Evolutionary conservation across 2,113 vertebrate genomes (phyloP).

Genomic region (Andinoacara biseriatus): DNA sequence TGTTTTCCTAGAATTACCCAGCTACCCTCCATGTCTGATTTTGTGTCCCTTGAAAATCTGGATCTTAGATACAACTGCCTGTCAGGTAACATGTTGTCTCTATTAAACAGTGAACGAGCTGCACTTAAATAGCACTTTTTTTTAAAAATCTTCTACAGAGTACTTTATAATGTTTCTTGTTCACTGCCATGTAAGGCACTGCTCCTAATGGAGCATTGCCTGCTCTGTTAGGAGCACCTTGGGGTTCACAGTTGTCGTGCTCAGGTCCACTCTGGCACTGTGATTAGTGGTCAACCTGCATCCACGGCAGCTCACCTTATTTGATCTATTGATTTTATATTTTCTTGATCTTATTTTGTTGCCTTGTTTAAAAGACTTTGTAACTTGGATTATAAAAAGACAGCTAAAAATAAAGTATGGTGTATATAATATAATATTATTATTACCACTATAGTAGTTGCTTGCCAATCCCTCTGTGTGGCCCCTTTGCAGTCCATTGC

Average conservation of each 20-base stretch:
- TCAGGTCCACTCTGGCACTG: not conserved
- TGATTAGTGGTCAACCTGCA: not conserved
- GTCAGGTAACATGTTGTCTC: conserved; percentile 83
- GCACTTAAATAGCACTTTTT: not conserved
- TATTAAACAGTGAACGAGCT: not conserved
- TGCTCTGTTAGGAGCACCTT: not conserved
- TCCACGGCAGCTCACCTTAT: not conserved
- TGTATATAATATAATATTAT: not conserved
- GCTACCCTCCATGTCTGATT: conserved; percentile 83
- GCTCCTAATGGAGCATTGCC: not conserved
- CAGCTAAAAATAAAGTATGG: not conserved
- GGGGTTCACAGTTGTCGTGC: not conserved
- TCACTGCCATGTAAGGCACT: not conserved
- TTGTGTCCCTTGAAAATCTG: conserved; percentile 85
- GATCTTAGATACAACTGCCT: conserved; percentile 90
- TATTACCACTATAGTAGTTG: not conserved
- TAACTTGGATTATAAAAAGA: not conserved
- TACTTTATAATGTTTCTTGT: not conserved
- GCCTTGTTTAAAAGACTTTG: not conserved
- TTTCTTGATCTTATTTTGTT: not conserved
- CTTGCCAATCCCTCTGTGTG: not conserved
- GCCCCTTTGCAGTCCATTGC: not conserved
- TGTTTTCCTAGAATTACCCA: conserved; percentile 84
- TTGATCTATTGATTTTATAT: not conserved
- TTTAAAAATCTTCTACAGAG: not conserved